Evolutionary conservation across 1,140 invertebrate species (phyloP).

Genomic region (Aphelinus atriplicis): DNA sequence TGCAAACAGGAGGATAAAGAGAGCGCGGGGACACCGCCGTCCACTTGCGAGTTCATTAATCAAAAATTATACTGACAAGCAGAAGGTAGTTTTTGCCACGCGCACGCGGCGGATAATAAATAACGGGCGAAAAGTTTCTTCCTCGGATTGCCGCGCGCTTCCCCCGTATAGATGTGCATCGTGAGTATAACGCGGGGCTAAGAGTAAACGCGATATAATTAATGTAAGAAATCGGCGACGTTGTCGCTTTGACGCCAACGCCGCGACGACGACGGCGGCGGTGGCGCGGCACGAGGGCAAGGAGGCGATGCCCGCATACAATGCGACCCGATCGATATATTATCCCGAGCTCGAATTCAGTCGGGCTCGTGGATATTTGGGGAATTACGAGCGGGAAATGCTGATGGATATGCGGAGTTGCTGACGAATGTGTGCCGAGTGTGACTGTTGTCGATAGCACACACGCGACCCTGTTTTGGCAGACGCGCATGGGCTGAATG

Average conservation of each 20-base stretch:
- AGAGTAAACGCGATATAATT: constrained; percentile 50
- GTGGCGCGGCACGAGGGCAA: constrained; percentile 9
- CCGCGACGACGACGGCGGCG: constrained; percentile 4
- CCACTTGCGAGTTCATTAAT: constrained; percentile 21
- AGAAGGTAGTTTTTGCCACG: constrained; percentile 30
- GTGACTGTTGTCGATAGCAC: too few relatives aligned
- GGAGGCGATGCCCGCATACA: neutral
- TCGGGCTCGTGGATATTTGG: neutral
- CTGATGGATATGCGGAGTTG: too few relatives aligned
- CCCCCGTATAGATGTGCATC: neutral
- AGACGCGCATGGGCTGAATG: too few relatives aligned
- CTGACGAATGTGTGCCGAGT: too few relatives aligned
- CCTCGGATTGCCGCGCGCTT: neutral
- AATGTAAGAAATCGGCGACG: constrained; percentile 50
- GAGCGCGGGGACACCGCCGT: neutral
- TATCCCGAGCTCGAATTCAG: constrained; percentile 25
- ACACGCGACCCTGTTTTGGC: too few relatives aligned
- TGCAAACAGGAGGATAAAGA: constrained; percentile 12
- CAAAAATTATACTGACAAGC: constrained; percentile 33
- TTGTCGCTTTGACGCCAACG: constrained; percentile 36
- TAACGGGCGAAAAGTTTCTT: constrained; percentile 35
- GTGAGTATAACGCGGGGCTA: neutral
- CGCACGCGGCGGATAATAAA: constrained; percentile 20
- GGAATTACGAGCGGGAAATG: too few relatives aligned
- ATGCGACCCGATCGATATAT: neutral